A percentile compares a stretch with the other conserved stretches of the same genome.
Evolutionary conservation across 1,140 invertebrate species (phyloP).

Genomic region (Drosophila azteca): DNA sequence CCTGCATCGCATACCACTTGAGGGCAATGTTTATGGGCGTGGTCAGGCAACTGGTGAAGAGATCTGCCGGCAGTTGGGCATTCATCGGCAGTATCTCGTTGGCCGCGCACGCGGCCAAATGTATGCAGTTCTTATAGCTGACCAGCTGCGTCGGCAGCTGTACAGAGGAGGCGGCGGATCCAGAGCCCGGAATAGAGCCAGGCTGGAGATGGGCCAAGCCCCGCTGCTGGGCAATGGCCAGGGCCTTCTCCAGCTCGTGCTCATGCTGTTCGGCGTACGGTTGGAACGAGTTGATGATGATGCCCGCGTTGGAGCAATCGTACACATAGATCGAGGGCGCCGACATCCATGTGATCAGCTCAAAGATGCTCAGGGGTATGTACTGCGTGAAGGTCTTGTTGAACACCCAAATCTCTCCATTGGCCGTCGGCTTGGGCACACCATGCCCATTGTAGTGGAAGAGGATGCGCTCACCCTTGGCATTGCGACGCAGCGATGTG

Average conservation of each 20-base stretch:
- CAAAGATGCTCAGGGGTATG: conserved; percentile 98
- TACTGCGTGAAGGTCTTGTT: conserved; percentile 99
- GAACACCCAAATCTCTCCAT: conserved; percentile 99
- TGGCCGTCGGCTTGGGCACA: conserved; percentile 98
- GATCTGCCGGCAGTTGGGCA: conserved; percentile 98
- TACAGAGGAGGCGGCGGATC: conserved; percentile 3
- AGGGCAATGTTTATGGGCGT: conserved; percentile 99
- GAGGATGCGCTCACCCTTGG: conserved; percentile 98
- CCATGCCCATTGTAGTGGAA: conserved; percentile 99
- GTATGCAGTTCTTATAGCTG: conserved; percentile 95
- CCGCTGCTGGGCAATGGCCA: conserved; percentile 50
- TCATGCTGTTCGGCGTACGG: conserved; percentile 96
- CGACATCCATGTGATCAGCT: conserved; percentile 99
- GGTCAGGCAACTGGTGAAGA: conserved; percentile 99
- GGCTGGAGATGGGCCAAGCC: conserved; percentile 6
- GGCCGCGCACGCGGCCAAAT: conserved; percentile 96
- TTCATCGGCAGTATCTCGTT: conserved; percentile 98
- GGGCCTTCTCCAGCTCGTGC: conserved; percentile 90
- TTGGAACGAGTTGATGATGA: conserved; percentile 96
- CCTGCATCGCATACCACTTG: conserved; percentile 95
- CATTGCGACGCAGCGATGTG: conserved; percentile 96
- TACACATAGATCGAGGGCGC: conserved; percentile 99
- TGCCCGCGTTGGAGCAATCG: conserved; percentile 99
- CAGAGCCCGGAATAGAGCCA: too few species aligned
- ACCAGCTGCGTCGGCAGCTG: conserved; percentile 48